Conservation (phyloP, 1,140 invertebrate genomes). For the Galendromus occidentalis region DNA sequence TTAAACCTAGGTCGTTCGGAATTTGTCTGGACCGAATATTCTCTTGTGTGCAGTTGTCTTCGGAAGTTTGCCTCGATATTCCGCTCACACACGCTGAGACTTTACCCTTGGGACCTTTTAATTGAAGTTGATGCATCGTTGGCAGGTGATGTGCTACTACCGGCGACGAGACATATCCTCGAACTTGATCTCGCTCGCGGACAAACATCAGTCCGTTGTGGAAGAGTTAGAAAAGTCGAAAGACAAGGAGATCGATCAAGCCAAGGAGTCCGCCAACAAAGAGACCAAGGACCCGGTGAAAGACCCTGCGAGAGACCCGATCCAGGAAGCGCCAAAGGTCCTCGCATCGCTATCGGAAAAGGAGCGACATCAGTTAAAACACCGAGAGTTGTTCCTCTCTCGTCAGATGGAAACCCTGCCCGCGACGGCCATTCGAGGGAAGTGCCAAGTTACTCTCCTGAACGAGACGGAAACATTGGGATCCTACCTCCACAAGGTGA, state of each 20-base stretch:
- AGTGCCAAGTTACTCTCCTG: constrained; percentile 90
- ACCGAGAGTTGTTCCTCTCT: constrained; percentile 91
- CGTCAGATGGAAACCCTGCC: constrained; percentile 93
- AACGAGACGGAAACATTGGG: constrained; percentile 91
- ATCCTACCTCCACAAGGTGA: constrained; percentile 84
- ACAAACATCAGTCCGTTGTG: constrained; percentile 60
- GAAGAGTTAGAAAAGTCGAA: constrained; percentile 17
- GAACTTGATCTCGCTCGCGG: constrained; percentile 77
- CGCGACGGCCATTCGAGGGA: constrained; percentile 93
- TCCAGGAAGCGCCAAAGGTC: not conserved
- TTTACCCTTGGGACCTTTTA: too few species aligned
- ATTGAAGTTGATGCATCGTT: constrained; percentile 62
- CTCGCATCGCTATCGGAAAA: constrained; percentile 36
- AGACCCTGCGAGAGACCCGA: too few species aligned
- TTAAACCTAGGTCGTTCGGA: too few species aligned
- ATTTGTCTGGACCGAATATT: too few species aligned
- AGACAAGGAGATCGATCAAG: constrained; percentile 30
- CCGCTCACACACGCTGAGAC: too few species aligned
- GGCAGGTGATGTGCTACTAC: constrained; percentile 84
- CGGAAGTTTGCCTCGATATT: too few species aligned
- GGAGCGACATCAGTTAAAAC: constrained; percentile 83
- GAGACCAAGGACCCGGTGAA: too few species aligned
- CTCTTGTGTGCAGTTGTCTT: too few species aligned
- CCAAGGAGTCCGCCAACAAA: not conserved
- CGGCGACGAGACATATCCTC: constrained; percentile 82